phyloP scores from a whole-genome alignment of 2,888 invertebrate species.

The Apamea monoglypha region DNA sequence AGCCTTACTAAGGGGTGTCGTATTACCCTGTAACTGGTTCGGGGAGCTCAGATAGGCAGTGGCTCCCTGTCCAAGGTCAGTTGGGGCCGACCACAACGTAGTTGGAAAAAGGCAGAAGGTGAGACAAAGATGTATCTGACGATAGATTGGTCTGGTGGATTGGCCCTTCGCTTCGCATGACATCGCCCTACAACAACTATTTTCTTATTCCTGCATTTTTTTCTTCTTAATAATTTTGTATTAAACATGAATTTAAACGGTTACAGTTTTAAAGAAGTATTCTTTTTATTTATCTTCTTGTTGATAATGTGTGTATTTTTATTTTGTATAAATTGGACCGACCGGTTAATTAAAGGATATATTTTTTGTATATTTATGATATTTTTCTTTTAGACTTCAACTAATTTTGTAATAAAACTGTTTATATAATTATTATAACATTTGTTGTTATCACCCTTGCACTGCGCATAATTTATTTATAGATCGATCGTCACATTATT shows the following conservation, averaged over 20 bases:
- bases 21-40: background rate
- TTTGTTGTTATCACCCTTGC: background rate
- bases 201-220: background rate
- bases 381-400: background rate
- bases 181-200: background rate
- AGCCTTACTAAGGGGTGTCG: background rate
- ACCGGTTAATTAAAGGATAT: background rate
- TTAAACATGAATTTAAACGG: background rate
- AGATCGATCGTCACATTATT: background rate
- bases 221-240: background rate
- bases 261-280: too few species aligned
- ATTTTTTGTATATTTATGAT: background rate
- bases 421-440: background rate
- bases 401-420: background rate
- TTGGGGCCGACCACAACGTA: background rate
- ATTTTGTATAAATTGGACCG: background rate
- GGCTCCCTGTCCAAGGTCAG: background rate
- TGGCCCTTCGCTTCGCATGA: constrained; percentile 43
- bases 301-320: background rate
- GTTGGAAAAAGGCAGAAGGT: background rate
- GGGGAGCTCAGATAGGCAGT: background rate
- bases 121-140: constrained; percentile 25
- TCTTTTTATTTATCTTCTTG: background rate
- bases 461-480: constrained; percentile 10
- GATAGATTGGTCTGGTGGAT: constrained; percentile 7